Conservation (phyloP, 2,888 invertebrate genomes). For the Lithodes maja region DNA sequence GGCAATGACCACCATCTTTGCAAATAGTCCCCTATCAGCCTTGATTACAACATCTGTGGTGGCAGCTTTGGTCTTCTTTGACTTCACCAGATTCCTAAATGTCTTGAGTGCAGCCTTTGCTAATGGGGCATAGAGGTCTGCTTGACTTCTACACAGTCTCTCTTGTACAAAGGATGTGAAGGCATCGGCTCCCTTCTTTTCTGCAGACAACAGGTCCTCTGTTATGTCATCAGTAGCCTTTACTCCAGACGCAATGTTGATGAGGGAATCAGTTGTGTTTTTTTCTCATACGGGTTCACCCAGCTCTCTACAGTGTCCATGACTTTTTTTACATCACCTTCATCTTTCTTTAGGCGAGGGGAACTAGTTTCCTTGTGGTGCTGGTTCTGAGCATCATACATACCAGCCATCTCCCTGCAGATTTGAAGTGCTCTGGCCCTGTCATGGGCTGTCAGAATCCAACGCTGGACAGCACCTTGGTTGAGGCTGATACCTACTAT, state of each 20-base stretch:
- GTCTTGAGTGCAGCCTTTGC: constrained; percentile 20
- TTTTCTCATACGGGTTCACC: not conserved
- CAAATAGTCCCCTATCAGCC: not conserved
- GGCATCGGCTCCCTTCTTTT: constrained; percentile 2
- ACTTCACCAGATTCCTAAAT: not conserved
- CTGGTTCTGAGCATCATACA: constrained; percentile 14
- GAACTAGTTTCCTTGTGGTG: constrained; percentile 24
- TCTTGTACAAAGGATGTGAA: not conserved
- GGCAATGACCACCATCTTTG: not conserved
- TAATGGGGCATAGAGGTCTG: constrained; percentile 12
- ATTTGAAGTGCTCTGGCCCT: not conserved
- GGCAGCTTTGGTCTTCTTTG: no score
- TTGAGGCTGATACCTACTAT: constrained; percentile 30
- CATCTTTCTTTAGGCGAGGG: constrained; percentile 13
- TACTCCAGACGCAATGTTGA: constrained; percentile 26
- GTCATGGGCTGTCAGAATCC: constrained; percentile 39
- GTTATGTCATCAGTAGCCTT: constrained; percentile 2
- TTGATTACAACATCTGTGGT: not conserved
- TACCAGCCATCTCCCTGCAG: not conserved
- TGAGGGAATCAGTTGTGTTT: constrained; percentile 17
- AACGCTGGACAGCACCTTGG: constrained; percentile 6
- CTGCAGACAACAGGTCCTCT: constrained; percentile 24
- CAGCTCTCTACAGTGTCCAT: constrained; percentile 27
- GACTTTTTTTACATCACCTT: constrained; percentile 14
- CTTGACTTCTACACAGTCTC: constrained; percentile 27